These are phyloP conservation scores for Neuroterus valhalla DNA, from an alignment of 1,140 invertebrate species.

Conservation along the genomic window DNA sequence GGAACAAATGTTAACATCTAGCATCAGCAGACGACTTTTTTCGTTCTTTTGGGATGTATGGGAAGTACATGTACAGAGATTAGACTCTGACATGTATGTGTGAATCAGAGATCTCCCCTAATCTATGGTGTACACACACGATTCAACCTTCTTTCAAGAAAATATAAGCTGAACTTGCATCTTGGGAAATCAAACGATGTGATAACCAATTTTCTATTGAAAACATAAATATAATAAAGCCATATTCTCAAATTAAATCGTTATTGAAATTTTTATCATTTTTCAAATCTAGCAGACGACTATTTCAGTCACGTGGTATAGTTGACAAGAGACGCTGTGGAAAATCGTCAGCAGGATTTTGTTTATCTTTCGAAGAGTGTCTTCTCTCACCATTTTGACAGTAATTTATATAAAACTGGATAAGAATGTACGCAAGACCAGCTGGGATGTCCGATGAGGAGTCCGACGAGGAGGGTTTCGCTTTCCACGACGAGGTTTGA, in stretches of 20 bases:
- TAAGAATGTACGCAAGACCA: conserved; percentile 38
- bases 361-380: not conserved
- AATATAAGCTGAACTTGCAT: too few species aligned
- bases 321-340: not conserved
- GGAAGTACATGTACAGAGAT: too few species aligned
- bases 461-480: conserved; percentile 42
- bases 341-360: conserved; percentile 21
- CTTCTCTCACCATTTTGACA: conserved; percentile 29
- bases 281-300: not conserved
- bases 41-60: too few species aligned
- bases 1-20: not conserved
- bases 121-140: too few species aligned
- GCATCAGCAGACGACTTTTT: conserved; percentile 24
- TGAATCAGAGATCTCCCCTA: too few species aligned
- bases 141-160: too few species aligned
- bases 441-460: conserved; percentile 48
- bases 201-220: too few species aligned
- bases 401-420: conserved; percentile 32
- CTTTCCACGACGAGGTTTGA: conserved; percentile 34
- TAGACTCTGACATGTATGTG: too few species aligned
- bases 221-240: too few species aligned
- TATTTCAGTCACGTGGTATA: conserved; percentile 13
- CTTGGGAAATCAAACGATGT: too few species aligned
- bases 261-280: not conserved
- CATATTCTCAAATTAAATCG: not conserved